Conservation (phyloP, 2,888 invertebrate genomes). For the Drymonia ruficornis region DNA sequence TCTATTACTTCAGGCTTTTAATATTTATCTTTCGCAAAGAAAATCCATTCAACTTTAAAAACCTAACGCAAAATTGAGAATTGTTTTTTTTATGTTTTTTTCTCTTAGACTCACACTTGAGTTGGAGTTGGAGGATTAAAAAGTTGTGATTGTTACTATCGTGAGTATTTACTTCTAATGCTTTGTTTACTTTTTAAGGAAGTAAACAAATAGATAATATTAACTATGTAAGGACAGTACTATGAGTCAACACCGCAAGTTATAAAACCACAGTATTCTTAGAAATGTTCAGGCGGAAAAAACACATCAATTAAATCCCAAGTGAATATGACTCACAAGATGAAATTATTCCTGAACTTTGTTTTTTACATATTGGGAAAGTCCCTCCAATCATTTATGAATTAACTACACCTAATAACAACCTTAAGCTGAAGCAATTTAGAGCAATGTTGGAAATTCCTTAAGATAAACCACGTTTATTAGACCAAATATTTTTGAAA, state of each 20-base stretch:
- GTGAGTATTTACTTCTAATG: not conserved
- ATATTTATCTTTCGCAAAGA: too few relatives aligned
- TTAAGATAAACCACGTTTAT: too few relatives aligned
- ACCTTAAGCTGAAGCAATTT: too few relatives aligned
- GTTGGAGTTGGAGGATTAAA: too few relatives aligned
- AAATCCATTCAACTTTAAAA: too few relatives aligned
- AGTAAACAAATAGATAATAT: conserved; percentile 4
- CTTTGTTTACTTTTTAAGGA: conserved; percentile 1
- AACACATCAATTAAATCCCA: not conserved
- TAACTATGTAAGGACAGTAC: not conserved
- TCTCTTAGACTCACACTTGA: too few relatives aligned
- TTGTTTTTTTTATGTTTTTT: too few relatives aligned
- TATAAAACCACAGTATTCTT: conserved; percentile 6
- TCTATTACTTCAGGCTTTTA: too few relatives aligned
- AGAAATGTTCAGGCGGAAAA: conserved; percentile 1
- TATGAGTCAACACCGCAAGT: not conserved
- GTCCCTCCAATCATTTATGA: not conserved
- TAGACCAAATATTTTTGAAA: too few relatives aligned
- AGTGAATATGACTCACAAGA: not conserved
- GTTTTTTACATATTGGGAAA: not conserved
- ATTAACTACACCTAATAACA: not conserved
- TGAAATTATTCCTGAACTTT: not conserved
- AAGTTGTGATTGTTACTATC: too few relatives aligned
- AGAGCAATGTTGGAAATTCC: too few relatives aligned
- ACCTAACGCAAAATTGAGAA: too few relatives aligned